Conservation (phyloP, 1,140 invertebrate species). For the Pogonognathellus flavescens region DNA sequence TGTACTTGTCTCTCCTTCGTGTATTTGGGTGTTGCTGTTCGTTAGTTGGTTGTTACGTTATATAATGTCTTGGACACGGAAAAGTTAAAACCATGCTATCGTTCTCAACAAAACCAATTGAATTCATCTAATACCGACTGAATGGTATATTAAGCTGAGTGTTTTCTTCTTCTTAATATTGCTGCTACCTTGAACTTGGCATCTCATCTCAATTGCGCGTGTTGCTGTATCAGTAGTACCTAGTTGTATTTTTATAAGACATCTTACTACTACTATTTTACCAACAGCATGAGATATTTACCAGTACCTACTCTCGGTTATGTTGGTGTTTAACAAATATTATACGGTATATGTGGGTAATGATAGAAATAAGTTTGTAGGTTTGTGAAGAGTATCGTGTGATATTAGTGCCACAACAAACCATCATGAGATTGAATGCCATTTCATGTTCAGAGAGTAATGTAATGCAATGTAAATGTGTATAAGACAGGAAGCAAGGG, state of each 20-base stretch:
- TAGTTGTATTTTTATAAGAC: not conserved
- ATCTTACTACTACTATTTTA: not conserved
- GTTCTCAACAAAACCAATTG: not conserved
- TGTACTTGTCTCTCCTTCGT: not conserved
- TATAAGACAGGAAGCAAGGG: conserved; percentile 54
- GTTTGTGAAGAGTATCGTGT: not conserved
- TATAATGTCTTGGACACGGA: conserved; percentile 45
- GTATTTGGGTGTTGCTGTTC: conserved; percentile 38
- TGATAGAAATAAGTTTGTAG: not conserved
- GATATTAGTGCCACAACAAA: no score
- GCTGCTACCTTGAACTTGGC: conserved; percentile 19
- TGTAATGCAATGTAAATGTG: not conserved
- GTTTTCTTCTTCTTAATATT: not conserved
- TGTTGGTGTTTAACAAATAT: not conserved
- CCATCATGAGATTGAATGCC: not conserved
- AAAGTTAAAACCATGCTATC: not conserved
- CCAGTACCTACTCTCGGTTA: no score
- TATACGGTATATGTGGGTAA: conserved; percentile 3
- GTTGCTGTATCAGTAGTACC: not conserved
- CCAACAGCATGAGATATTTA: not conserved
- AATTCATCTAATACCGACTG: not conserved
- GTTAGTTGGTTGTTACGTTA: conserved; percentile 24
- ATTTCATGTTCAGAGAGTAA: not conserved
- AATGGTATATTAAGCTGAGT: no score
- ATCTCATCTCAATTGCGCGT: not conserved